Conservation (phyloP, 2,113 vertebrate genomes). For the Callospermophilus lateralis region DNA sequence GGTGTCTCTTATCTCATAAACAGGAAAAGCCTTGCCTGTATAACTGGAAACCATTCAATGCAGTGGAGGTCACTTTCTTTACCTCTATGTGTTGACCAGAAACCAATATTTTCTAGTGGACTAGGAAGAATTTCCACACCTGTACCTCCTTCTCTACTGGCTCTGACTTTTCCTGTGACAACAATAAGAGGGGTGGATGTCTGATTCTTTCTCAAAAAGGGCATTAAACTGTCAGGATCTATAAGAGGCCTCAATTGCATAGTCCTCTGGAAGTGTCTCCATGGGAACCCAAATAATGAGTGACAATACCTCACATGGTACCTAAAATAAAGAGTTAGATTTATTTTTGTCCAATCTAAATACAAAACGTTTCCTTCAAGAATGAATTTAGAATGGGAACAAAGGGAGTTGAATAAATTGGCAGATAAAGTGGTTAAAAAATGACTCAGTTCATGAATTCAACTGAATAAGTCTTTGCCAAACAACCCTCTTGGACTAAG, state of each 20-base stretch:
- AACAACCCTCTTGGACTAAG: neutral
- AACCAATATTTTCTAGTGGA: neutral
- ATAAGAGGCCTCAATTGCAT: neutral
- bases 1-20: neutral
- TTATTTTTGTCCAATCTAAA: constrained; percentile 65
- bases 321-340: constrained; percentile 6
- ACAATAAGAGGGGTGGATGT: neutral
- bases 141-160: neutral
- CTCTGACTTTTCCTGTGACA: neutral
- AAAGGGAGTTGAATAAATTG: constrained; percentile 52
- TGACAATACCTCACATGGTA: neutral
- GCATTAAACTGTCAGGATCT: neutral
- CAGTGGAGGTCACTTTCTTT: neutral
- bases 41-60: neutral
- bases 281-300: constrained; percentile 44
- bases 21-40: neutral
- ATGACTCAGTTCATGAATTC: neutral
- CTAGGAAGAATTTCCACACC: neutral
- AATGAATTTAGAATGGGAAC: constrained; percentile 30
- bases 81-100: neutral
- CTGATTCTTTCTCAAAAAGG: neutral
- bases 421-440: neutral
- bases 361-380: constrained; percentile 41
- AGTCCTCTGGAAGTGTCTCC: constrained; percentile 22
- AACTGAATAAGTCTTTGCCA: constrained; percentile 28